Conservation (phyloP, 2,797 vertebrate genomes). For the Rhinatrema bivittatum region DNA sequence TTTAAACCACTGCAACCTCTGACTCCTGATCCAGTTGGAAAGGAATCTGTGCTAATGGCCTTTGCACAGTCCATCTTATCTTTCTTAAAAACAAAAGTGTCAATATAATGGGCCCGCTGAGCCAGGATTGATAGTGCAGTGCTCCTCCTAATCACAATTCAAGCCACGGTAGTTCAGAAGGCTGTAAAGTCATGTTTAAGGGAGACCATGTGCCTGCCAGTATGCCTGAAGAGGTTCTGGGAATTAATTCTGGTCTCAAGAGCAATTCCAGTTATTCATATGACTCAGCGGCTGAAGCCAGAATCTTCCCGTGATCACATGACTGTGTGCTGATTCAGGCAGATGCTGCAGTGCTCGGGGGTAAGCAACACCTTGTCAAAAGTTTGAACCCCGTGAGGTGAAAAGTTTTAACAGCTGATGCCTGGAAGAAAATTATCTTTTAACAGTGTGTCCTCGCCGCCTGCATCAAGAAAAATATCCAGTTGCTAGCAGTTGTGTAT, state of each 20-base stretch:
- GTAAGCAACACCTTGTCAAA: slow-evolving; percentile 46
- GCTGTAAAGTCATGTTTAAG: slow-evolving; percentile 36
- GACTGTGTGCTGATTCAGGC: slow-evolving; percentile 56
- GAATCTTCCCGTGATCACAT: slow-evolving; percentile 51
- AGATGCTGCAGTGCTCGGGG: slow-evolving; percentile 28
- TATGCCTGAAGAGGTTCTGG: slow-evolving; percentile 58
- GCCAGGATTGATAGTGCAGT: too few species aligned
- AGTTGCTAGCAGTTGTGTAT: slow-evolving; percentile 9
- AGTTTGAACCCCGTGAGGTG: slow-evolving; percentile 30
- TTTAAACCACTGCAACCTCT: slow-evolving; percentile 33
- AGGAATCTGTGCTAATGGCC: slow-evolving; percentile 37
- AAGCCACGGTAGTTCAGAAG: slow-evolving; percentile 2
- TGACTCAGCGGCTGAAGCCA: slow-evolving; percentile 60
- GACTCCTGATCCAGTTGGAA: slow-evolving; percentile 35
- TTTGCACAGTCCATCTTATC: too few species aligned
- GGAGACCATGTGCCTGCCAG: slow-evolving; percentile 45
- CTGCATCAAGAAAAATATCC: background rate
- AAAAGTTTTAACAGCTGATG: slow-evolving; percentile 17
- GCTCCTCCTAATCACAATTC: too few species aligned
- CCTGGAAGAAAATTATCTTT: slow-evolving; percentile 22
- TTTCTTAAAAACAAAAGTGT: too few species aligned
- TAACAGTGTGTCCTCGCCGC: background rate
- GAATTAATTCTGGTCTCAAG: slow-evolving; percentile 58
- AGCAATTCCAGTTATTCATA: slow-evolving; percentile 66
- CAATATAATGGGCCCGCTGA: too few species aligned